Evolutionary conservation across 1,140 invertebrate species (phyloP), one percentile per base, ranked within the genome.

Genomic region (Camponotus pennsylvanicus): DNA sequence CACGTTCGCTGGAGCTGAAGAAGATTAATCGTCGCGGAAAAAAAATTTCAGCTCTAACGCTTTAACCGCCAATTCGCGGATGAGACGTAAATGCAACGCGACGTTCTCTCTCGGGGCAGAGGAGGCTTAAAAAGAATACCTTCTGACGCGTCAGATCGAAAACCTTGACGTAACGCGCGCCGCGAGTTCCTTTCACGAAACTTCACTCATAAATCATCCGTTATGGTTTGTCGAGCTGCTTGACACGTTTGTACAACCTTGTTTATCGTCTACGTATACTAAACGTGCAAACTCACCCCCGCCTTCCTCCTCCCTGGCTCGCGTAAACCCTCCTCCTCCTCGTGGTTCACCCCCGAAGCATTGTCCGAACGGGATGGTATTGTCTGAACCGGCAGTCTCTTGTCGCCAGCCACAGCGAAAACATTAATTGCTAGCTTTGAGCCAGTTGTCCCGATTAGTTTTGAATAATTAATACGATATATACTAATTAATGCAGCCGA

Each of bases 171-270:
- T 42, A 59, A 52, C 42, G 42, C 9, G 40, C 11, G 79, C 27
- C 40, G 69, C 57, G 55, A 42, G 55, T 71, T 83, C 69, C 79
- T 83, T 83, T 83, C 69, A 75, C 40, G 55, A 75, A 73, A 83
- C 79, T 75, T 83, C 55, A 61, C 69, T 75, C 79, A 63, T 83
- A 83, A 83, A 83, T 83, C 79, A 83, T 83, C 69, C 57, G 79
- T 83, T 83, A 69, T 42, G 69, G 79, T 71, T 75, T 83, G 79
- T 83, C 69, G 79, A 83, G 79, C 70, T 70, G 71, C 55, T 67
- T 83, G 79, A 83, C 79, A 75, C 79, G 79, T 83, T 83, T 83
- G 69, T 83, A 83, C 79, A 83, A 83, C 79, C 69, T 75, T 83
- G 79, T 83, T 83, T 83, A 83, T 83, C 79, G 79, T 83, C 79